Conservation (phyloP, 2,113 vertebrate genomes). For the Petaurus breviceps region DNA sequence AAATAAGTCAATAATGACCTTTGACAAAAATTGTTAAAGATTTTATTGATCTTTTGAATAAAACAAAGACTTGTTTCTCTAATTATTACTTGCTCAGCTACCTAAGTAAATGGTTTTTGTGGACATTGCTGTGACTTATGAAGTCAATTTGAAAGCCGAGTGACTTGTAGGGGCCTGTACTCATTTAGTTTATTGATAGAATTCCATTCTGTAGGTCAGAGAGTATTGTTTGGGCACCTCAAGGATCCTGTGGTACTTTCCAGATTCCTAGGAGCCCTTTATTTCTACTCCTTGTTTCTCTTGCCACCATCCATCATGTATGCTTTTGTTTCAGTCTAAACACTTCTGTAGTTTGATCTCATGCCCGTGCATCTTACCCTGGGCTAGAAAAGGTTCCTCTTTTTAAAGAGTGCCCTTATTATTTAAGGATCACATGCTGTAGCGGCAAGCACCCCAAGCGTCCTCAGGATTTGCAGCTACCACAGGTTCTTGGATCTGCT, state of each 20-base stretch:
- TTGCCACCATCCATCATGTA: not conserved
- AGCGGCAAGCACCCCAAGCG: too few species aligned
- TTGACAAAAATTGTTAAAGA: not conserved
- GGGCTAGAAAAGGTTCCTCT: constrained; percentile 50
- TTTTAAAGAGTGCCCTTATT: constrained; percentile 37
- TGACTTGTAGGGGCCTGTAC: not conserved
- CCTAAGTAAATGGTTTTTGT: not conserved
- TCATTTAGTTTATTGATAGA: not conserved
- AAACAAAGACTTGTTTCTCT: not conserved
- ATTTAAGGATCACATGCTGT: not conserved
- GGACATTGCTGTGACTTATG: not conserved
- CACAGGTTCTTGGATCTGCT: too few species aligned
- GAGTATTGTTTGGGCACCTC: constrained; percentile 3
- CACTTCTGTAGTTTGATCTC: not conserved
- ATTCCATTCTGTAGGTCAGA: constrained; percentile 50
- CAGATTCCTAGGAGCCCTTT: not conserved
- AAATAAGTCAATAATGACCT: constrained; percentile 36
- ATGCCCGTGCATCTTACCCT: not conserved
- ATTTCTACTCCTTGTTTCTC: constrained; percentile 14
- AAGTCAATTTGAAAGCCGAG: not conserved
- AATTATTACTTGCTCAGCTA: not conserved
- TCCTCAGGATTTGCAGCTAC: too few species aligned
- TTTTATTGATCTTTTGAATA: constrained; percentile 13
- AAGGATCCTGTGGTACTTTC: not conserved
- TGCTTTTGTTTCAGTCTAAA: constrained; percentile 15